Percentiles rank a stretch among this genome's conserved stretches.
Evolutionary conservation across 2,888 invertebrate species (phyloP).

Genomic region (Drosophila kanekoi): DNA sequence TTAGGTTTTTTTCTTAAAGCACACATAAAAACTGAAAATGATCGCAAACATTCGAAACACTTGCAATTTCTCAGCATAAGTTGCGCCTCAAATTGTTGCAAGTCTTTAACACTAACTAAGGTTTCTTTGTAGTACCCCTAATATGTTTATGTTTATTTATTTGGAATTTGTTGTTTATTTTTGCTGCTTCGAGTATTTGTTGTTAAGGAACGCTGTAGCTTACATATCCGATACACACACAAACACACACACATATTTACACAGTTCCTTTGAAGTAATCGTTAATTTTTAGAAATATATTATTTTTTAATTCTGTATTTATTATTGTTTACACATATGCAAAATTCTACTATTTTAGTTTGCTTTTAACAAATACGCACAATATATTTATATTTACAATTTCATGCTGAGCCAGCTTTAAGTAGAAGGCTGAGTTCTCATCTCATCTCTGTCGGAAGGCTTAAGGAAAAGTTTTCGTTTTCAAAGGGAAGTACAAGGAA

Average conservation of each 20-base stretch:
- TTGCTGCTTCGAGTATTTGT: constrained; percentile 34
- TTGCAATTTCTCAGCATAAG: constrained; percentile 9
- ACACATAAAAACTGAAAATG: constrained; percentile 23
- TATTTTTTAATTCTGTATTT: constrained; percentile 3
- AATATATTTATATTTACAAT: constrained; percentile 36
- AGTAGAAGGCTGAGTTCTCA: background rate
- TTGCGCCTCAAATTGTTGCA: constrained; percentile 41
- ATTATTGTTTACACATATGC: constrained; percentile 48
- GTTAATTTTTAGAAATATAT: constrained; percentile 15
- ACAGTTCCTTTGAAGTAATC: constrained; percentile 43
- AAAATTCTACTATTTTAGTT: constrained; percentile 28
- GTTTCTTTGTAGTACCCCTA: constrained; percentile 11
- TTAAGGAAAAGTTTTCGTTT: background rate
- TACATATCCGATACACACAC: constrained; percentile 30
- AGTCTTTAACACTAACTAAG: constrained; percentile 63
- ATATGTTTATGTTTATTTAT: constrained; percentile 4
- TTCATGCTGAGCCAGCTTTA: constrained; percentile 9
- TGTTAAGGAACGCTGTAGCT: constrained; percentile 50
- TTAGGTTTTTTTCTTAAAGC: constrained; percentile 19
- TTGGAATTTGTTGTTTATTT: constrained; percentile 17
- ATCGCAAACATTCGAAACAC: constrained; percentile 31
- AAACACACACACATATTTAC: constrained; percentile 58
- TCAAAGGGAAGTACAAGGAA: background rate
- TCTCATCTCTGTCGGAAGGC: background rate
- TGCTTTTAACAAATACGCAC: background rate